These are phyloP conservation scores for Reinhardtius hippoglossoides DNA, from an alignment of 2,113 vertebrate species.

Conservation along the genomic window DNA sequence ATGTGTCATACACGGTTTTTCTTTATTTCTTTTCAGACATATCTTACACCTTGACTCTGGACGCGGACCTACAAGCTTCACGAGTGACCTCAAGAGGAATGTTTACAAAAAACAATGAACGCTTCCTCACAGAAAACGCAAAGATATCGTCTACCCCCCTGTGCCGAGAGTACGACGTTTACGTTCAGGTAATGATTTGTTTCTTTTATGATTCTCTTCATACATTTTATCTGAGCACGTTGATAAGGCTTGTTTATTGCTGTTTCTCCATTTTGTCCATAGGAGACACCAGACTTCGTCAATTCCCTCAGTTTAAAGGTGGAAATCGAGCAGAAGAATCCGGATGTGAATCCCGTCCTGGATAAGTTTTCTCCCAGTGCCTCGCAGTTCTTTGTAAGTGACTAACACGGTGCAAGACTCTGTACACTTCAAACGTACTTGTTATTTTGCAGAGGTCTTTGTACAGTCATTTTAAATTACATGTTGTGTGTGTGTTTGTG, in stretches of 20 bases:
- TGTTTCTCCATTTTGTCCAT: not conserved
- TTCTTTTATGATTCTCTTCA: not conserved
- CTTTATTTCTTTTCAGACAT: conserved; percentile 74
- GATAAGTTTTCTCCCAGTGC: conserved; percentile 83
- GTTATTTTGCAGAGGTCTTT: conserved; percentile 22
- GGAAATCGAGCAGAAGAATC: conserved; percentile 83
- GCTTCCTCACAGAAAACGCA: conserved; percentile 79
- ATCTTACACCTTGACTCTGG: conserved; percentile 87
- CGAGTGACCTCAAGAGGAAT: conserved; percentile 89
- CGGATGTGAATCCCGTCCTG: conserved; percentile 86
- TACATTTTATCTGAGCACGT: no score
- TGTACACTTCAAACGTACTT: not conserved
- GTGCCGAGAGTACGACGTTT: conserved; percentile 82
- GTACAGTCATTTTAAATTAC: conserved; percentile 45
- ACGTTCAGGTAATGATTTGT: conserved; percentile 84
- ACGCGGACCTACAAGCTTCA: conserved; percentile 87
- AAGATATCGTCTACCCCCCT: conserved; percentile 56
- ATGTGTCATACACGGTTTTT: not conserved
- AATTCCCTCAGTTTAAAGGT: conserved; percentile 87
- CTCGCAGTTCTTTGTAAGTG: conserved; percentile 90
- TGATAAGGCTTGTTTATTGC: not conserved
- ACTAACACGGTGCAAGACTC: not conserved
- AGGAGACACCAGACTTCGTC: conserved; percentile 89
- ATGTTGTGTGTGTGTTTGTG: not conserved
- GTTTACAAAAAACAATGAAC: conserved; percentile 88